Base-by-base conservation (phyloP, 1,140 invertebrate genomes). In the Euwallacea similis region DNA sequence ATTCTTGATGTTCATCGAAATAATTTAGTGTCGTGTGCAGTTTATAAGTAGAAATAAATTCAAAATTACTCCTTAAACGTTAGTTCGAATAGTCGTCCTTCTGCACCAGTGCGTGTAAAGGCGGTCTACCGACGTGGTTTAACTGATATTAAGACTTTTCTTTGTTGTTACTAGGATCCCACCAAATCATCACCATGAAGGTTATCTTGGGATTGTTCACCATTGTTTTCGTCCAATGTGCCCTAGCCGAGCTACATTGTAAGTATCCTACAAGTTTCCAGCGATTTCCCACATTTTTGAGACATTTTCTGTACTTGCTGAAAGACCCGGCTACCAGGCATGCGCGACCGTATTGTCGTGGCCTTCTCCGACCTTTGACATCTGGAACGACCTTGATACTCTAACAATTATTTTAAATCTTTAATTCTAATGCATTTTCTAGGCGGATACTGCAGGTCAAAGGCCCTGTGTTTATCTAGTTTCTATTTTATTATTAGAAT, bases 21-120 rank as follows among this genome's bases (percentile, higher is more conserved):
- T 6, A 60, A 42, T 64, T 33, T 71, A 50, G 74, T 73, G 74
- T 66, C 53, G 74, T 75, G 74, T 66, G 74, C 74, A 75, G 55
- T 58, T 13, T 60, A 33, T 50, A 65, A 54, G 10, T 55, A 56
- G 16, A 53, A 62, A 69, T 53, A 62, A 8, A 62, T n/a, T 43
- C 56, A 70, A 63, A 63, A 61, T 63, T 47, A 47, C n/a, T 33
- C 43, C 15, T 46, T 64, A 64, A 56, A 55, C 67, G 50, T 44
- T 65, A 70, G n/a, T 64, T 65, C 61, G 69, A 53, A 63, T 75
- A 83, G 83, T 85, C 82, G 58, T 86, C 90, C 91, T 93, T 93
- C 91, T 93, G 87, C 89, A 86, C 90, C 91, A 93, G 91, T 92
- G 91, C 85, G 91, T 91, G 89, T 92, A 93, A 93, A 93, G 90